Conservation (phyloP, 2,113 vertebrate genomes). For the Oncorhynchus mykiss region DNA sequence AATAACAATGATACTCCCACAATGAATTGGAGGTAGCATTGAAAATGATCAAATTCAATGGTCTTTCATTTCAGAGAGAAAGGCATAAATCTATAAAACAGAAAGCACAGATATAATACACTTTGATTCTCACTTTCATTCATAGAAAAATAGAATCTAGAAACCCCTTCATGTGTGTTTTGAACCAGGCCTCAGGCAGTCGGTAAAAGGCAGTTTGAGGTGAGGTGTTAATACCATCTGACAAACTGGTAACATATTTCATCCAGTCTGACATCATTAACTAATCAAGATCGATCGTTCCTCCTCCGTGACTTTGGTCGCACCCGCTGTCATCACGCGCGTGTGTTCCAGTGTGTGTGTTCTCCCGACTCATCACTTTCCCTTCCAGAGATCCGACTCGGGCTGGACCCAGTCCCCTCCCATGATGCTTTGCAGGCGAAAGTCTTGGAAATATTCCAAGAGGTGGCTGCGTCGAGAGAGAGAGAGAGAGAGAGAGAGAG, state of each 20-base stretch:
- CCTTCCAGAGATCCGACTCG: slow-evolving; percentile 66
- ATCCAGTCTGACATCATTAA: slow-evolving; percentile 55
- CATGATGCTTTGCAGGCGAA: slow-evolving; percentile 75
- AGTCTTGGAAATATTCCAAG: slow-evolving; percentile 75
- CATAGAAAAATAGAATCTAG: background rate
- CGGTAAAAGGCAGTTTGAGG: slow-evolving; percentile 28
- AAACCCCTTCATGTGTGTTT: background rate
- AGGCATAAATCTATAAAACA: too few species aligned
- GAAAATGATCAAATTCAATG: too few species aligned
- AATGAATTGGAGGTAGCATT: too few species aligned
- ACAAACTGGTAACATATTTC: slow-evolving; percentile 57
- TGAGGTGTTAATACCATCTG: slow-evolving; percentile 32
- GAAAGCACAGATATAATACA: too few species aligned
- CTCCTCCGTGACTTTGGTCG: slow-evolving; percentile 39
- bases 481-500: slow-evolving; percentile 6
- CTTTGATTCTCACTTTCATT: too few species aligned
- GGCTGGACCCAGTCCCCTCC: slow-evolving; percentile 73
- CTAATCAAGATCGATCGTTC: slow-evolving; percentile 61
- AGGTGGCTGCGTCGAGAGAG: slow-evolving; percentile 48
- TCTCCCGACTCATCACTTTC: slow-evolving; percentile 49
- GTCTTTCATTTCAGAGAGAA: too few species aligned
- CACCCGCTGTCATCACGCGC: slow-evolving; percentile 13
- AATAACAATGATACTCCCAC: too few species aligned
- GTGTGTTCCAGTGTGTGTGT: background rate
- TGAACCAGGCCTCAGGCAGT: slow-evolving; percentile 32